phyloP scores from a whole-genome alignment of 2,797 vertebrate species.

The Cephalopachus bancanus region DNA sequence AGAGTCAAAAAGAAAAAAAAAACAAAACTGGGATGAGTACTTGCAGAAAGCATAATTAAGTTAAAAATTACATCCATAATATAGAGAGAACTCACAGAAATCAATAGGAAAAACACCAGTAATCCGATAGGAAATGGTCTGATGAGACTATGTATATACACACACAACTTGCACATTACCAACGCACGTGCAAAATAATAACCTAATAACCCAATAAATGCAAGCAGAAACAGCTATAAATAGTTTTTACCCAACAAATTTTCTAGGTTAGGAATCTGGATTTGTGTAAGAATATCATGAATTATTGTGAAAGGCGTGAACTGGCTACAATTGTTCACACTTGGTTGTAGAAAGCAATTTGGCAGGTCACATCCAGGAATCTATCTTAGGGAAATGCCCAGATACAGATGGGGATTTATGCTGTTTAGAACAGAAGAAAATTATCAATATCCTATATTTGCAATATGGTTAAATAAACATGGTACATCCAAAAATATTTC shows the following conservation, averaged over 20 bases:
- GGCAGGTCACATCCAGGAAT: background rate
- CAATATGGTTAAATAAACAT: slow-evolving; percentile 6
- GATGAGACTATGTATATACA: background rate
- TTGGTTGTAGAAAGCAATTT: background rate
- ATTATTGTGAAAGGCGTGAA: background rate
- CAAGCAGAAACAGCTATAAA: background rate
- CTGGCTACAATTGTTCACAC: background rate
- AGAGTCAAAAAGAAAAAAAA: slow-evolving; percentile 30
- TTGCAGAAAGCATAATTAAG: background rate
- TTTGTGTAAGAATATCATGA: background rate
- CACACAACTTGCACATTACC: background rate
- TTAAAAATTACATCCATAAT: background rate
- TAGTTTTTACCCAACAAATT: background rate
- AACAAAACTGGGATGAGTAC: background rate
- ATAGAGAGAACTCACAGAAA: background rate
- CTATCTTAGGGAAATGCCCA: background rate
- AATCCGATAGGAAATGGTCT: background rate
- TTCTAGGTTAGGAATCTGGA: background rate
- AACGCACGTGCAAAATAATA: background rate
- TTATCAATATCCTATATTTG: background rate
- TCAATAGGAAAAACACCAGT: background rate
- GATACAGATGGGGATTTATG: background rate
- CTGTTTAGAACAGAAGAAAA: background rate
- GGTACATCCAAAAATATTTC: background rate
- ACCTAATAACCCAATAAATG: background rate